phyloP scores from a whole-genome alignment of 2,888 invertebrate species.

The Nemurella pictetii region DNA sequence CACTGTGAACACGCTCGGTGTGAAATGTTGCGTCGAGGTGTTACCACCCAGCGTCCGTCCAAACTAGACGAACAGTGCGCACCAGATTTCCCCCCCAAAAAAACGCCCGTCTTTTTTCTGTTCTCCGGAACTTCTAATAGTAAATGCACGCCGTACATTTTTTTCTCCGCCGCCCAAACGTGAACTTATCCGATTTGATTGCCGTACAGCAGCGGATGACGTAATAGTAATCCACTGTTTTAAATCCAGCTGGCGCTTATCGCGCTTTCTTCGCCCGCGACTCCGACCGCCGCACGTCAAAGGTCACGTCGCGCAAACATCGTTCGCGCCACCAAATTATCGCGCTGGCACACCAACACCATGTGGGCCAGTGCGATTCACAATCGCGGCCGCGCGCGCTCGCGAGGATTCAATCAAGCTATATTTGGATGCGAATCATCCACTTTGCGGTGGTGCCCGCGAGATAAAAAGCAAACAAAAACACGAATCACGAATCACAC shows the following conservation, averaged over 20 bases:
- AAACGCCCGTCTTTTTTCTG: not conserved
- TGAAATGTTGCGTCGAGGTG: not conserved
- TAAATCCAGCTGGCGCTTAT: not conserved
- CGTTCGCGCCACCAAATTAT: not conserved
- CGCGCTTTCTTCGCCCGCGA: not conserved
- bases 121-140: no score
- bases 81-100: not conserved
- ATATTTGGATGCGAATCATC: not conserved
- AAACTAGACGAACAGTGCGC: not conserved
- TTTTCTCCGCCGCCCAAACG: not conserved
- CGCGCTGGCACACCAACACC: not conserved
- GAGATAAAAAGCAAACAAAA: not conserved
- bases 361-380: no score
- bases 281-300: not conserved
- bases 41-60: not conserved
- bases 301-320: not conserved
- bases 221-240: not conserved
- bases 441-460: not conserved
- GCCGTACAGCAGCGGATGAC: not conserved
- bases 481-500: not conserved
- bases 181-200: not conserved
- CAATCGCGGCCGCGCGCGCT: no score
- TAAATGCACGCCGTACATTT: not conserved
- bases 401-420: not conserved
- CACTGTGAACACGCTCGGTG: not conserved